Evolutionary conservation across 2,113 vertebrate genomes (phyloP).

Genomic region (Daphoenositta chrysoptera): DNA sequence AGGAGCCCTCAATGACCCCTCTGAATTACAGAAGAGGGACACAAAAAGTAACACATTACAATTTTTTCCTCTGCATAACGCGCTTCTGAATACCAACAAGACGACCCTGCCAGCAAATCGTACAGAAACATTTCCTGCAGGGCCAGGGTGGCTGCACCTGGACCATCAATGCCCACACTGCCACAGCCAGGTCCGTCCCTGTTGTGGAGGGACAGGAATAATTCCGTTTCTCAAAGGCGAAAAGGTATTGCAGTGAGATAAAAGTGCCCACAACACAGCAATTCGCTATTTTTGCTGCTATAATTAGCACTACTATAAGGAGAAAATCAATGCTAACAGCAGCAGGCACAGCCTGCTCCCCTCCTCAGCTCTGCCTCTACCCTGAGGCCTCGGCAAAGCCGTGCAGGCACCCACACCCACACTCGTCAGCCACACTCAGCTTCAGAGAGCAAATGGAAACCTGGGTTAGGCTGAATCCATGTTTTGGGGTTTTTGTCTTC

Average conservation of each 20-base stretch:
- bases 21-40: neutral
- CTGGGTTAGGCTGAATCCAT: neutral
- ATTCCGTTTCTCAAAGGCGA: rapidly evolving
- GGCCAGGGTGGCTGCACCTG: neutral
- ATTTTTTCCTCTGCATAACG: neutral
- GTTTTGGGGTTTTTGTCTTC: neutral
- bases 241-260: neutral
- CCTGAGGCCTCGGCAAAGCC: rapidly evolving
- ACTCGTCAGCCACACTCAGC: neutral
- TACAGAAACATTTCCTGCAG: neutral
- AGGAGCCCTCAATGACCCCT: neutral
- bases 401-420: neutral
- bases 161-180: neutral
- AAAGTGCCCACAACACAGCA: neutral
- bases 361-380: neutral
- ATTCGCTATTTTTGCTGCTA: neutral
- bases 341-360: neutral
- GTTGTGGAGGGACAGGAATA: rapidly evolving
- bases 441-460: neutral
- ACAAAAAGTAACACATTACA: neutral
- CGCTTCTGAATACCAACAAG: neutral
- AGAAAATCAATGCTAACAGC: neutral
- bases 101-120: rapidly evolving
- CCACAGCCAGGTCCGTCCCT: neutral
- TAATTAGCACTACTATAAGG: neutral